Evolutionary conservation across 1,140 invertebrate genomes (phyloP), one percentile per base, ranked within the genome.

Genomic region (Brachionus sp.): DNA sequence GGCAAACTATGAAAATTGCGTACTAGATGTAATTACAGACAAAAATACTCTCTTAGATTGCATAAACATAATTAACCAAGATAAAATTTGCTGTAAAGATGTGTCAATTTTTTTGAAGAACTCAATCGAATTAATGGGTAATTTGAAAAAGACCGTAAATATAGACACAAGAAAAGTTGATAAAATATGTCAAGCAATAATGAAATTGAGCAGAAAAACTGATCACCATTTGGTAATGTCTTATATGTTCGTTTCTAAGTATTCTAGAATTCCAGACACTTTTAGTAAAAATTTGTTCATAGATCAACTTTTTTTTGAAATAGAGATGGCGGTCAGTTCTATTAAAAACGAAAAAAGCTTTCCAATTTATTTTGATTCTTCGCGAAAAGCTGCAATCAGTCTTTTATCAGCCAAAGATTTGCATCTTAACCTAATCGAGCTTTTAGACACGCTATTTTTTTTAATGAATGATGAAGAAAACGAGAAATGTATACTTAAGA

Each of bases 341-440:
- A 16, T 39, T 5, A 19, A 37, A 3, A 16, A 2, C 3, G 37
- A 5, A 19, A 37, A 39, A 70, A 37, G 33, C 16, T 70, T 42
- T 70, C 66, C 66, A 13, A 70, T 70, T 19, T 70, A 70, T 33
- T 70, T 70, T 70, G 66, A 70, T 70, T 70, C 66, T 9, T n/a
- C 33, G 0, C 29, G 66, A 37, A 70, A 70, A 23, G 33, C 66
- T 2, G 6, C 35, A 13, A 19, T 70, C 16, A 70, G 35, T 19
- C 5, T 37, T 6, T 16, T 33, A 70, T 70, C 16, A 33, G 7
- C 12, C 16, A 35, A 39, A 16, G 5, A 70, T 39, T 39, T 70
- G 0, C 9, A 70, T 70, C 13, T 70, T 2, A 70, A 70, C 39
- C 16, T 70, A 39, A 70, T 70, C 5, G 12, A 70, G 19, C 35